Evolutionary conservation across 2,888 invertebrate species (phyloP).

Genomic region (Sarcophaga carnaria): DNA sequence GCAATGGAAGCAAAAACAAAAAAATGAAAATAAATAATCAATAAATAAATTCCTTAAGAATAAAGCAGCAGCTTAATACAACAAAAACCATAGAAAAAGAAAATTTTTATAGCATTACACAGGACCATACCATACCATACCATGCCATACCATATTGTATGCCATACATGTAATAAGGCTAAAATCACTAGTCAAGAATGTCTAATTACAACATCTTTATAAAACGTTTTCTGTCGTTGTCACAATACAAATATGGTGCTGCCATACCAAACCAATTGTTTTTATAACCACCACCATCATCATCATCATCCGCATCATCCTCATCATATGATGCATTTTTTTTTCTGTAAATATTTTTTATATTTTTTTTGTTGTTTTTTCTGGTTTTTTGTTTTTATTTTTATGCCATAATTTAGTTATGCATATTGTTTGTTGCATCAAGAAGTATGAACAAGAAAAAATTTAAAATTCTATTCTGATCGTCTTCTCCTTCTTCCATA

Average conservation of each 20-base stretch:
- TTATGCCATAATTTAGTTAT: neutral
- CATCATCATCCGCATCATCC: no score
- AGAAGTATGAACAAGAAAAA: neutral
- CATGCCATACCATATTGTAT: constrained; percentile 29
- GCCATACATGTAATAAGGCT: constrained; percentile 68
- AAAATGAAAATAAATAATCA: constrained; percentile 36
- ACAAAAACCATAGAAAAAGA: constrained; percentile 16
- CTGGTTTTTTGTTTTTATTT: neutral
- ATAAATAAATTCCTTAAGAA: constrained; percentile 62
- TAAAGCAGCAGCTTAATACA: constrained; percentile 1
- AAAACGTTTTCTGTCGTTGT: constrained; percentile 62
- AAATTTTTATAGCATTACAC: constrained; percentile 8
- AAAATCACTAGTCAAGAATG: constrained; percentile 69
- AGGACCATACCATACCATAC: constrained; percentile 6
- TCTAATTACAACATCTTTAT: constrained; percentile 70
- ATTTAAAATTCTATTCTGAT: neutral
- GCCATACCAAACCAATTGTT: neutral
- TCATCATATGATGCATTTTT: neutral
- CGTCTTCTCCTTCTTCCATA: neutral
- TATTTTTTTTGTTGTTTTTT: neutral
- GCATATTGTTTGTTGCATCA: constrained; percentile 17
- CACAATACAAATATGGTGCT: constrained; percentile 66
- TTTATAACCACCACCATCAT: no score
- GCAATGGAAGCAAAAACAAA: neutral
- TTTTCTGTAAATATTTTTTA: neutral